A percentile compares a stretch with the other conserved stretches of the same genome.
These are phyloP conservation scores for Dicentrarchus labrax DNA, from an alignment of 2,113 vertebrate genomes.

Conservation along the genomic window DNA sequence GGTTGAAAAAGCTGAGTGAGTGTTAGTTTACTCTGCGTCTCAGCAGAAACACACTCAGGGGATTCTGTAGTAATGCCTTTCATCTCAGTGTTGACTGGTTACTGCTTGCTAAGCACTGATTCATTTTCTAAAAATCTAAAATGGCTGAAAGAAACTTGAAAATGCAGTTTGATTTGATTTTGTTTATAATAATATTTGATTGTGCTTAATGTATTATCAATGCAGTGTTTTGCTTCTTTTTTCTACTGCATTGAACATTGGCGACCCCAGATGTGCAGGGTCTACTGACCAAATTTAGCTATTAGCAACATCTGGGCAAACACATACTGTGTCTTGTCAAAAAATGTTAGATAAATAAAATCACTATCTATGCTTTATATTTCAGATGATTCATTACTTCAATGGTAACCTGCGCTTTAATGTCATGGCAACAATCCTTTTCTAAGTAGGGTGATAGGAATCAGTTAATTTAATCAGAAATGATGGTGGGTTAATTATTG, in stretches of 20 bases:
- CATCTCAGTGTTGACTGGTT: slow-evolving; percentile 34
- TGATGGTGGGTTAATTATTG: too few species aligned
- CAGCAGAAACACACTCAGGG: slow-evolving; percentile 6
- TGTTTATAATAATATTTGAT: not conserved
- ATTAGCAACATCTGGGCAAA: not conserved
- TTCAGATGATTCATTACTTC: not conserved
- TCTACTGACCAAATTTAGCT: not conserved
- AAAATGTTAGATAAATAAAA: not conserved
- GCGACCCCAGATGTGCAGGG: not conserved
- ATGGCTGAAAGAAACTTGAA: not conserved
- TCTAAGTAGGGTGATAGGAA: not conserved
- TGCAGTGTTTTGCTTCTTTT: not conserved
- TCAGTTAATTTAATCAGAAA: not conserved
- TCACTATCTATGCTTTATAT: not conserved
- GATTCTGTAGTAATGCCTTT: slow-evolving; percentile 42
- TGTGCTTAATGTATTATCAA: not conserved
- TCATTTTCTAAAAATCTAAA: slow-evolving; percentile 4
- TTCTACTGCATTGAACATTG: not conserved
- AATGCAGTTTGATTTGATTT: not conserved
- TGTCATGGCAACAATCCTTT: not conserved
- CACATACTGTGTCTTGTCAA: not conserved
- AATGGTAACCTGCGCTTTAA: not conserved
- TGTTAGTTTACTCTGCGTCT: slow-evolving; percentile 22
- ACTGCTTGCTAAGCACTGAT: not conserved
- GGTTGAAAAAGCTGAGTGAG: slow-evolving; percentile 3